phyloP scores from a whole-genome alignment of 1,140 invertebrate genomes.

The Hypothenemus hampei region DNA sequence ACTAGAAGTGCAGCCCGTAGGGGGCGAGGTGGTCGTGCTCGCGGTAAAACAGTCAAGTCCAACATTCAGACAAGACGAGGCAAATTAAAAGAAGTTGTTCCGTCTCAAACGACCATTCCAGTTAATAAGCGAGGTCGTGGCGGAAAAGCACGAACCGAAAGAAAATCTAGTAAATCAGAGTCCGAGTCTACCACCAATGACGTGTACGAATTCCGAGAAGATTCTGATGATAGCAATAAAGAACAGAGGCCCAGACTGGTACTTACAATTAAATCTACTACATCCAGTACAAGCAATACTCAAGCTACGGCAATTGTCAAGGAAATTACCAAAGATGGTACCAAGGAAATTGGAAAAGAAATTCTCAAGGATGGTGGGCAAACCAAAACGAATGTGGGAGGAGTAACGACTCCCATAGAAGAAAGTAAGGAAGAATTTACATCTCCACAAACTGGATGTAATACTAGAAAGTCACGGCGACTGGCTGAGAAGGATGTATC shows the following conservation, averaged over 20 bases:
- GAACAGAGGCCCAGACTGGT: constrained; percentile 64
- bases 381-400: not conserved
- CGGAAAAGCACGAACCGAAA: constrained; percentile 50
- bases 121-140: constrained; percentile 47
- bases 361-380: constrained; percentile 2
- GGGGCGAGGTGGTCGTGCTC: constrained; percentile 50
- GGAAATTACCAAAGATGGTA: constrained; percentile 42
- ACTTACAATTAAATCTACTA: constrained; percentile 72
- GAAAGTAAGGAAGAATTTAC: constrained; percentile 60
- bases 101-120: constrained; percentile 31
- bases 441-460: constrained; percentile 49
- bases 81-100: constrained; percentile 52
- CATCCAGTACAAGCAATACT: constrained; percentile 42
- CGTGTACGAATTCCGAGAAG: constrained; percentile 80
- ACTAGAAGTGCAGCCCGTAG: constrained; percentile 46
- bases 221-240: constrained; percentile 64
- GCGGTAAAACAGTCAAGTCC: constrained; percentile 44
- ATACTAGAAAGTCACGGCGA: constrained; percentile 73
- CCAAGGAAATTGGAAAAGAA: constrained; percentile 35
- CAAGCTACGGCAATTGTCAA: constrained; percentile 50
- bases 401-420: constrained; percentile 24
- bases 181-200: constrained; percentile 51
- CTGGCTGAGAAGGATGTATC: constrained; percentile 69
- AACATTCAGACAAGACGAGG: constrained; percentile 54
- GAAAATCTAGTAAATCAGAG: constrained; percentile 52